Evolutionary conservation across 1,140 invertebrate species (phyloP), one percentile per base, ranked within the genome.

Genomic region (Gryon sp.): DNA sequence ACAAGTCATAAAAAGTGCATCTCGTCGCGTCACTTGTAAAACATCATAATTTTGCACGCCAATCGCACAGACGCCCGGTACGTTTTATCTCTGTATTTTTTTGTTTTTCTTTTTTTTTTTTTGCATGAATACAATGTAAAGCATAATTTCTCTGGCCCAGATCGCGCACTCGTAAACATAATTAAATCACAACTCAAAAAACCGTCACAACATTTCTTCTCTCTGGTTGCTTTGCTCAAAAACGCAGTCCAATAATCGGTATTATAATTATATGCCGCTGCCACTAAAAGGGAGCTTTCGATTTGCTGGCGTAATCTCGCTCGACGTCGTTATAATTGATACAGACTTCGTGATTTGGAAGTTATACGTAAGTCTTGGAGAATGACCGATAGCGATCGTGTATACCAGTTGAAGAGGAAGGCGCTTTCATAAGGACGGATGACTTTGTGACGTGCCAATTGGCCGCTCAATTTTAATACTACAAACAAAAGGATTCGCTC

Each of bases 81-180:
- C n/a, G n/a, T n/a, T n/a, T n/a, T n/a, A n/a, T n/a, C n/a, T n/a
- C n/a, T n/a, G n/a, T n/a, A n/a, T n/a, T n/a, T n/a, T n/a, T n/a
- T n/a, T n/a, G n/a, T n/a, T n/a, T n/a, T n/a, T n/a, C n/a, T n/a
- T n/a, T n/a, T n/a, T n/a, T n/a, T n/a, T n/a, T n/a, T 12, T 62
- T 63, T 63, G 40, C 34, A 34, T 40, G 4, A 41, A 45, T 40
- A 66, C 46, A 50, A 38, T 66, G 18, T 11, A 22, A n/a, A 22
- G 12, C 28, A 11, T 32, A 66, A 55, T 66, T 66, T 66, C 62
- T 53, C 62, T 28, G 62, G 48, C 48, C 62, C 62, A 66, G 38
- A 53, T 53, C 7, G 62, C 15, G 26, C 22, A 24, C 24, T 26
- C 34, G n/a, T n/a, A 18, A 41, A 14, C 15, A 46, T 53, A 53